A percentile compares a stretch with the other conserved stretches of the same genome.
phyloP scores from a whole-genome alignment of 2,113 vertebrate genomes.

The Acanthochromis polyacanthus region DNA sequence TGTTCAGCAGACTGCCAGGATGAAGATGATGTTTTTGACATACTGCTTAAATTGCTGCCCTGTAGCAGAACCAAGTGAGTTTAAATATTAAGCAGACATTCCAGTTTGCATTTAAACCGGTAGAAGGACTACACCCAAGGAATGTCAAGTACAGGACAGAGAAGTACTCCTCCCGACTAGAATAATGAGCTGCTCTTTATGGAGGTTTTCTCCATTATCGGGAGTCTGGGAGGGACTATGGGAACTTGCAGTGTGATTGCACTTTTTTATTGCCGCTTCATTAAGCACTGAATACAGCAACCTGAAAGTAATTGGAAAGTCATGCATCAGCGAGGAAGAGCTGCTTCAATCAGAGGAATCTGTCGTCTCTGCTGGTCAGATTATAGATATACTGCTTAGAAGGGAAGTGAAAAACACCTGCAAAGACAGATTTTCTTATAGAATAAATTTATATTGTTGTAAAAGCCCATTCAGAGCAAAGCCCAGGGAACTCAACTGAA shows the following conservation, averaged over 20 bases:
- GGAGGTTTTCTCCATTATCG: conserved; percentile 5
- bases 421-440: not conserved
- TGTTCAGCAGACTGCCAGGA: no score
- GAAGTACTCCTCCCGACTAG: conserved; percentile 9
- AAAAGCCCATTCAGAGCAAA: conserved; percentile 24
- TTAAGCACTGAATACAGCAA: not conserved
- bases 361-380: not conserved
- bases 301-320: conserved; percentile 16
- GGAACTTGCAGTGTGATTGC: not conserved
- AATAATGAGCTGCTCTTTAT: conserved; percentile 4
- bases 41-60: not conserved
- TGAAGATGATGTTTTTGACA: not conserved
- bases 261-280: conserved; percentile 12
- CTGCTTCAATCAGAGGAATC: conserved; percentile 16
- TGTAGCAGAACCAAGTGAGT: not conserved
- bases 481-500: not conserved
- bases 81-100: not conserved
- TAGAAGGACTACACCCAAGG: not conserved
- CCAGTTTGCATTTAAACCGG: conserved; percentile 20
- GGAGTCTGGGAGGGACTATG: not conserved
- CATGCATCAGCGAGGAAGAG: conserved; percentile 4
- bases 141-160: conserved; percentile 10
- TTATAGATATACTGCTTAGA: no score
- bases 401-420: not conserved
- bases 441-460: not conserved